phyloP scores from a whole-genome alignment of 2,113 vertebrate species.

The Laticauda laticaudata region DNA sequence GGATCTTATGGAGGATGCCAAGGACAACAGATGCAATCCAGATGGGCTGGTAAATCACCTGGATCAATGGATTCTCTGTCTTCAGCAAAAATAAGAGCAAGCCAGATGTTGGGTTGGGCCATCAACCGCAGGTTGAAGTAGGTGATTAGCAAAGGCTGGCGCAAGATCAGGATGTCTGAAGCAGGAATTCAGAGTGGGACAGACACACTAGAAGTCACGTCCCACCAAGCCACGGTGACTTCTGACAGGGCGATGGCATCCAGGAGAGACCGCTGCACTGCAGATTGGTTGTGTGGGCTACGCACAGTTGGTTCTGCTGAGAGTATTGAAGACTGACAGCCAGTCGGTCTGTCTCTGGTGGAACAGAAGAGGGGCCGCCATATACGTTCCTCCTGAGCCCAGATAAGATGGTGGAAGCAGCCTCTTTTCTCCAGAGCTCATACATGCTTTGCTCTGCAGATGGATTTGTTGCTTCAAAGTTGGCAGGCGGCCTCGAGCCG shows the following conservation, averaged over 20 bases:
- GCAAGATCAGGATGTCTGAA: background rate
- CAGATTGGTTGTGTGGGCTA: background rate
- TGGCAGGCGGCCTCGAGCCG: background rate
- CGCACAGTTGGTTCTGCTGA: background rate
- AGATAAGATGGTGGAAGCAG: background rate
- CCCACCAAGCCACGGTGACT: too few species aligned
- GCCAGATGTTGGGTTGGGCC: background rate
- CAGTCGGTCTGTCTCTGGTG: background rate
- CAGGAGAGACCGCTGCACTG: background rate
- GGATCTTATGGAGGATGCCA: background rate
- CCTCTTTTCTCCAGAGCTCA: background rate
- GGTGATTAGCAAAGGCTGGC: background rate
- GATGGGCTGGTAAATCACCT: background rate
- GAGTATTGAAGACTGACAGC: background rate
- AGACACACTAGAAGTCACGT: too few species aligned
- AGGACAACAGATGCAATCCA: background rate
- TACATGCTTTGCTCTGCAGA: background rate
- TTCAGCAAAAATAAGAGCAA: background rate
- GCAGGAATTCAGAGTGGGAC: background rate
- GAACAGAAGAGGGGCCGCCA: background rate
- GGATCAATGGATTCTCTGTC: background rate
- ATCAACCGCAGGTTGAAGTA: background rate
- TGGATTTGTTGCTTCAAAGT: background rate
- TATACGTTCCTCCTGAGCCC: background rate
- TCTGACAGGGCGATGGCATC: too few species aligned